These are phyloP conservation scores for Cynopterus sphinx DNA, from an alignment of 2,797 vertebrate genomes.

Conservation along the genomic window DNA sequence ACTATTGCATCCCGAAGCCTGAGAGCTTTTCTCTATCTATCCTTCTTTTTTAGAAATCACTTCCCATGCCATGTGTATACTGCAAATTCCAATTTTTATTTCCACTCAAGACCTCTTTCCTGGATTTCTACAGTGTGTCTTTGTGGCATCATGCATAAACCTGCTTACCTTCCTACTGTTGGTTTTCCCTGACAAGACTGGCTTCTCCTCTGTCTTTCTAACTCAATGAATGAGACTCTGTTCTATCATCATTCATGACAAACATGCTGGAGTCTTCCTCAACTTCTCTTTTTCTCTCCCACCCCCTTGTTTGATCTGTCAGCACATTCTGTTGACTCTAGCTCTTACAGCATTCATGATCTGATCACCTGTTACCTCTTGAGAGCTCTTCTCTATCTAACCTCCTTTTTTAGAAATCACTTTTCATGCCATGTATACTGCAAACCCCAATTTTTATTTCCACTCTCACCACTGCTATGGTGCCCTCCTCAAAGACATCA, in stretches of 20 bases:
- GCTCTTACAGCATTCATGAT: background rate
- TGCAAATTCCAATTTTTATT: background rate
- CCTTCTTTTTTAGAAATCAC: no score
- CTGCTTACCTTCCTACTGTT: background rate
- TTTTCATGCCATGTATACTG: no score
- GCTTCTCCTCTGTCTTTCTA: background rate
- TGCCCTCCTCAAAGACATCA: background rate
- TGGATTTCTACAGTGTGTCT: background rate
- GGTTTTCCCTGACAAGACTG: background rate
- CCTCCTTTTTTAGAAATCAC: no score
- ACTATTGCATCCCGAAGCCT: background rate
- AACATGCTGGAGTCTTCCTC: background rate
- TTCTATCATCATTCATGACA: background rate
- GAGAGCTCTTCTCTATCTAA: background rate
- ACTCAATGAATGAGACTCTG: background rate
- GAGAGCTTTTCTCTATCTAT: background rate
- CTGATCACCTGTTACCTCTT: background rate
- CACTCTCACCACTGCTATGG: no score
- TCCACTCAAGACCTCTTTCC: no score
- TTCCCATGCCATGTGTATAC: background rate
- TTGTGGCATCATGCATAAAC: background rate
- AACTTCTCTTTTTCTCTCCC: background rate
- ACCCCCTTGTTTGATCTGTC: rapidly evolving
- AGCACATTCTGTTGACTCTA: background rate
- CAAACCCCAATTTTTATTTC: no score